Percentiles rank a stretch among this genome's conserved stretches.
Conservation (phyloP, 2,797 vertebrate genomes). For the Benthosema pterotum region DNA sequence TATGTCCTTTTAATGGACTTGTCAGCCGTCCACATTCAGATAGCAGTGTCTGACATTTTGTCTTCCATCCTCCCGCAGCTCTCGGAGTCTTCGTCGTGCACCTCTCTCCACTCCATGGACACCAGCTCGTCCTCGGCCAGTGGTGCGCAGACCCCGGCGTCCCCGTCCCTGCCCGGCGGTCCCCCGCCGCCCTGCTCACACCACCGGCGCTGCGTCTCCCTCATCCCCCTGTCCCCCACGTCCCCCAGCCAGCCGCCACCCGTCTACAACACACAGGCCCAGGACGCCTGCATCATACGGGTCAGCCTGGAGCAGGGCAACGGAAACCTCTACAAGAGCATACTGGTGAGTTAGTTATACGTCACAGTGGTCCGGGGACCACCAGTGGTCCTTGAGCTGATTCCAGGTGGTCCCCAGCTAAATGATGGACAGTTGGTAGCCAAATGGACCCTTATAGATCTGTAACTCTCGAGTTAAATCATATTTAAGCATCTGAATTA, state of each 20-base stretch:
- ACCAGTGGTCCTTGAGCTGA: no score
- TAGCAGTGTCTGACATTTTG: background rate
- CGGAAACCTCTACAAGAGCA: conserved; percentile 95
- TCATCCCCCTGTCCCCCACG: conserved; percentile 69
- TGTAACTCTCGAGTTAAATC: no score
- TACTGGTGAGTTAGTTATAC: conserved; percentile 88
- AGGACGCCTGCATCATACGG: conserved; percentile 89
- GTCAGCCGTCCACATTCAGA: no score
- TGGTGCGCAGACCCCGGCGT: conserved; percentile 71
- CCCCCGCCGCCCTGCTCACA: conserved; percentile 70
- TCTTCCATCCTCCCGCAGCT: conserved; percentile 70
- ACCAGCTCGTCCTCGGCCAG: conserved; percentile 83
- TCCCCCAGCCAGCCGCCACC: conserved; percentile 74
- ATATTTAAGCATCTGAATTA: no score
- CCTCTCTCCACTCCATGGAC: conserved; percentile 85
- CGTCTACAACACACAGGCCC: conserved; percentile 89
- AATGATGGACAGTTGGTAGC: no score
- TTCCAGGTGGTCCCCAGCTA: no score
- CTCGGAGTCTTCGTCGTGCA: conserved; percentile 85
- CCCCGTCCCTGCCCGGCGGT: conserved; percentile 59
- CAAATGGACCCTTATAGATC: no score
- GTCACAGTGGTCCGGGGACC: no score
- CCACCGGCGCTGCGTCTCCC: conserved; percentile 80
- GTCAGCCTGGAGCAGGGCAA: conserved; percentile 88
- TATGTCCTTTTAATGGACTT: no score